A percentile compares a stretch with the other conserved stretches of the same genome.
Conservation (phyloP, 2,797 vertebrate species). For the Catamblyrhynchus diadema region DNA sequence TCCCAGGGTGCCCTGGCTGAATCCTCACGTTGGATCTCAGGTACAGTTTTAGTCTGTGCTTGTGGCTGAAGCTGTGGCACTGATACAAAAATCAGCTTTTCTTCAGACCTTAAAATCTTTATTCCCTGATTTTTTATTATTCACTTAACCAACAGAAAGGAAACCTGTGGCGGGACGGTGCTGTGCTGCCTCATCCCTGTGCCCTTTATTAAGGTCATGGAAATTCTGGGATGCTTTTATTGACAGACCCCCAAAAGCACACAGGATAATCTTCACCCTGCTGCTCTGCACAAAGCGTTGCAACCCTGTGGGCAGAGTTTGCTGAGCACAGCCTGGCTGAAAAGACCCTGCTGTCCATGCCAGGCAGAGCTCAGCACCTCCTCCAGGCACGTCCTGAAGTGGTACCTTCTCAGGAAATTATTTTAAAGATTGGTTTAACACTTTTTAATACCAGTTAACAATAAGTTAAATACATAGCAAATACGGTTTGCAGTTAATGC, state of each 20-base stretch:
- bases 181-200: not conserved
- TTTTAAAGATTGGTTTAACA: not conserved
- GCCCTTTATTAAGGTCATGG: not conserved
- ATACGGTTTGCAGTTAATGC: not conserved
- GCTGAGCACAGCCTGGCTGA: not conserved
- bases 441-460: not conserved
- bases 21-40: rapidly evolving
- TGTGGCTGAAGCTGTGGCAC: not conserved
- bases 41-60: not conserved
- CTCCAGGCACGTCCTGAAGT: not conserved
- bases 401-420: not conserved
- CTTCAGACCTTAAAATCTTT: not conserved
- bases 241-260: not conserved
- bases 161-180: not conserved
- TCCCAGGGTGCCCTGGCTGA: not conserved
- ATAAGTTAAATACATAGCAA: not conserved
- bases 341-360: not conserved
- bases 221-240: not conserved
- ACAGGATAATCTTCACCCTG: rapidly evolving
- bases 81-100: not conserved
- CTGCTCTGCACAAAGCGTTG: rapidly evolving
- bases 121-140: not conserved
- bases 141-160: rapidly evolving
- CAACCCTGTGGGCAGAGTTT: not conserved
- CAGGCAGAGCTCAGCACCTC: not conserved